Conservation (phyloP, 2,797 vertebrate species). For the Myiotriccus ornatus region DNA sequence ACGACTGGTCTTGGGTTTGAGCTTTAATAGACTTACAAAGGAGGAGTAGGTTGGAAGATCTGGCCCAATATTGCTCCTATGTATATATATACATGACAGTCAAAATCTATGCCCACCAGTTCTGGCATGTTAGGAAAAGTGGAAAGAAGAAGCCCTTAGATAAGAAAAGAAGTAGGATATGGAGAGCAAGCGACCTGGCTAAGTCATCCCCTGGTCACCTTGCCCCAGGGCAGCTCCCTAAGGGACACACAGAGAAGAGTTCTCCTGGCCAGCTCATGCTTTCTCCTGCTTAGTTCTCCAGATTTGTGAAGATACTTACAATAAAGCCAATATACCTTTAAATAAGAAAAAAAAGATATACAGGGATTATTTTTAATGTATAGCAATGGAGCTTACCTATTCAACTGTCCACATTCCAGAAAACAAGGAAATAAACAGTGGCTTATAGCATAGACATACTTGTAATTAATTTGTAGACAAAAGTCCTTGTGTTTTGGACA, state of each 20-base stretch:
- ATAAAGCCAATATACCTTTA: neutral
- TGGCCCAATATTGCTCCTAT: neutral
- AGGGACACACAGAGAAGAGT: neutral
- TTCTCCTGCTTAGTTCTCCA: neutral
- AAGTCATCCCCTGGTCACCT: neutral
- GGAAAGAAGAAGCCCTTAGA: neutral
- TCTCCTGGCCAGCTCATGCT: neutral
- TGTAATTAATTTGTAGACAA: neutral
- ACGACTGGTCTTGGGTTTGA: neutral
- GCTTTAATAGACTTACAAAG: neutral
- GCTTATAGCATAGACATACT: neutral
- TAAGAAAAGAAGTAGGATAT: neutral
- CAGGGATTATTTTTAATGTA: neutral
- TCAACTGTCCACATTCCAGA: neutral
- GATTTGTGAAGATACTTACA: neutral
- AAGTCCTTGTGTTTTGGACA: neutral
- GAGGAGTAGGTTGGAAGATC: neutral
- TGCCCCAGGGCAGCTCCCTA: neutral
- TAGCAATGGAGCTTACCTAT: neutral
- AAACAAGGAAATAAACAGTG: neutral
- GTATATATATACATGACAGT: neutral
- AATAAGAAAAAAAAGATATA: neutral
- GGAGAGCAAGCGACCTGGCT: fast-evolving
- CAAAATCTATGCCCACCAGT: neutral
- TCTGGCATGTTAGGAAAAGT: neutral